These are phyloP conservation scores for Ceratitis capitata DNA, from an alignment of 1,140 invertebrate species.

Conservation along the genomic window DNA sequence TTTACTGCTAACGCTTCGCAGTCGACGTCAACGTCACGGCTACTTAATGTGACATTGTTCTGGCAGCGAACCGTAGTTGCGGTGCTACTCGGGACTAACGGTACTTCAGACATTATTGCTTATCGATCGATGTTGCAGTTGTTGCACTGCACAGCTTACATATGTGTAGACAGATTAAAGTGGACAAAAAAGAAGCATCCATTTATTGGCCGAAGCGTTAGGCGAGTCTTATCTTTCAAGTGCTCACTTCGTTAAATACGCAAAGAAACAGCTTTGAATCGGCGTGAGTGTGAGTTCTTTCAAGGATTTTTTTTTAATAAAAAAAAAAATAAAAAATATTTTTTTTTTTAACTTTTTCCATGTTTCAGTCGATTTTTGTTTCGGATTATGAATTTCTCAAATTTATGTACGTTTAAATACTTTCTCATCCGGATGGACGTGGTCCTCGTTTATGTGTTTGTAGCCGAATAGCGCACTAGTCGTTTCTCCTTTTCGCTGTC, in stretches of 20 bases:
- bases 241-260: background rate
- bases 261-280: background rate
- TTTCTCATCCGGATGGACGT: no score
- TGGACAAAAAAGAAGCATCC: background rate
- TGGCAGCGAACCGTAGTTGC: background rate
- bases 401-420: no score
- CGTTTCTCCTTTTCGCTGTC: no score
- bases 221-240: background rate
- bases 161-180: background rate
- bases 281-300: no score
- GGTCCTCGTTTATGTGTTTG: no score
- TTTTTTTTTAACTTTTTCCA: background rate
- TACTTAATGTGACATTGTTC: background rate
- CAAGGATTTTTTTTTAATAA: background rate
- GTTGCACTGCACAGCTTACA: no score
- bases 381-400: no score
- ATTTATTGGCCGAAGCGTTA: background rate
- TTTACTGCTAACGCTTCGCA: background rate
- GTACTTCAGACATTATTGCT: background rate
- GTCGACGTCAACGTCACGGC: background rate
- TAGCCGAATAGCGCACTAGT: no score
- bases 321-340: background rate
- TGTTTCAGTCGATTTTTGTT: no score
- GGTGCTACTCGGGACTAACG: background rate
- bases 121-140: background rate